These are phyloP conservation scores for Sigmodon hispidus DNA, from an alignment of 2,113 vertebrate genomes.

Conservation along the genomic window DNA sequence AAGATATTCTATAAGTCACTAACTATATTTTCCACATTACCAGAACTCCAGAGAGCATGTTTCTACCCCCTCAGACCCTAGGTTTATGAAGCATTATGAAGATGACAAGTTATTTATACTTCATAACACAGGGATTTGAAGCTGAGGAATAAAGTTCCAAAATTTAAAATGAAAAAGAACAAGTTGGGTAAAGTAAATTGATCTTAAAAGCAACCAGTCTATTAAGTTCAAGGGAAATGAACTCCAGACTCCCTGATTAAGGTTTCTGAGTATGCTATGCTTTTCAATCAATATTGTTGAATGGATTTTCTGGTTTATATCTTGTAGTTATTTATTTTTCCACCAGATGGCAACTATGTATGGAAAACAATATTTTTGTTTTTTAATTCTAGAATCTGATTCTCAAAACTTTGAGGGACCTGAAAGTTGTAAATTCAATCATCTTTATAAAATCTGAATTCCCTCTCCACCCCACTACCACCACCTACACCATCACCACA, in stretches of 20 bases:
- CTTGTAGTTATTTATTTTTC: conserved; percentile 66
- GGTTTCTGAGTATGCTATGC: background rate
- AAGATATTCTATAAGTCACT: background rate
- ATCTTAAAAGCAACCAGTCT: conserved; percentile 40
- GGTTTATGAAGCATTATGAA: conserved; percentile 3
- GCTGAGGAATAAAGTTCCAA: background rate
- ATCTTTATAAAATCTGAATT: background rate
- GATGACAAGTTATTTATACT: conserved; percentile 20
- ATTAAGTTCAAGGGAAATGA: conserved; percentile 40
- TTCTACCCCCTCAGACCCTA: background rate
- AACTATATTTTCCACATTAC: background rate
- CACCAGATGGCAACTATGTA: conserved; percentile 73
- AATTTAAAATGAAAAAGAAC: conserved; percentile 37
- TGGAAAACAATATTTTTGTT: conserved; percentile 6
- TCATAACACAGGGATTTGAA: background rate
- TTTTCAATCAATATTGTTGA: conserved; percentile 31
- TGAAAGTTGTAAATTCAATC: background rate
- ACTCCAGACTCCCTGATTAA: background rate
- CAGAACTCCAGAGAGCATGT: conserved; percentile 4
- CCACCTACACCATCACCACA: background rate
- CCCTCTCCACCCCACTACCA: background rate
- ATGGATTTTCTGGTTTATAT: background rate
- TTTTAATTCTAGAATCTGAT: conserved; percentile 24
- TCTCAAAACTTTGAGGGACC: background rate
- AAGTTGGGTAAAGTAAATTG: conserved; percentile 43